Evolutionary conservation across 2,113 vertebrate genomes (phyloP), one percentile per base, ranked within the genome.

Genomic region (Pardalotus punctatus): DNA sequence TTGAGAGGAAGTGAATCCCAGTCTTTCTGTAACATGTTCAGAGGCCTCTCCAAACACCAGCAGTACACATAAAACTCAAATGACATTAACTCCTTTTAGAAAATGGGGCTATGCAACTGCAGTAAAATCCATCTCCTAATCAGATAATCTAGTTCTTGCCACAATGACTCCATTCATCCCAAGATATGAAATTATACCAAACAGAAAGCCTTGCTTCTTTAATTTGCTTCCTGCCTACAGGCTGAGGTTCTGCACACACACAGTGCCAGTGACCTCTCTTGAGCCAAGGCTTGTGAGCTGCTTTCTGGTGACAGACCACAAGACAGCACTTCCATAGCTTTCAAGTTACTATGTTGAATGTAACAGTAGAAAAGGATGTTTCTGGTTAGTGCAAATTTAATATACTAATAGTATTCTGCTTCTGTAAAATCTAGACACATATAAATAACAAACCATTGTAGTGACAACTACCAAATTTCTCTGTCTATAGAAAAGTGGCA

Each of bases 371-470:
- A 74, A 31, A 45, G 60, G 61, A 67, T 78, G 54, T 36, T 94
- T 67, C 64, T 51, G 11, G 22, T 90, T 92, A 73, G 79, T 60
- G 67, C 71, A 90, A 36, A 94, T 95, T 86, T 71, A 78, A 90
- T 90, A 77, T 50, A 86, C 58, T 88, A 72, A 71, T 67, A 60
- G 36, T 33, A 86, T 92, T 90, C 74, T 72, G 48, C 84, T 86
- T 51, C 88, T 66, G 51, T 71, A 92, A 91, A 94, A 96, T 88
- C 88, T 78, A 86, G 85, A 88, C 17, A 6, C 27, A 35, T 90
- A 90, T 93, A 91, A 94, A 93, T 95, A 94, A 91, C 84, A 82
- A 94, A 80, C 79, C n/a, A 78, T 78, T 96, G 83, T 17, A 71
- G 56, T 78, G 79, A 95, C 87, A 95, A 77, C 62, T 28, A 82